phyloP scores from a whole-genome alignment of 2,888 invertebrate genomes.

The Linnaemya vulpina region DNA sequence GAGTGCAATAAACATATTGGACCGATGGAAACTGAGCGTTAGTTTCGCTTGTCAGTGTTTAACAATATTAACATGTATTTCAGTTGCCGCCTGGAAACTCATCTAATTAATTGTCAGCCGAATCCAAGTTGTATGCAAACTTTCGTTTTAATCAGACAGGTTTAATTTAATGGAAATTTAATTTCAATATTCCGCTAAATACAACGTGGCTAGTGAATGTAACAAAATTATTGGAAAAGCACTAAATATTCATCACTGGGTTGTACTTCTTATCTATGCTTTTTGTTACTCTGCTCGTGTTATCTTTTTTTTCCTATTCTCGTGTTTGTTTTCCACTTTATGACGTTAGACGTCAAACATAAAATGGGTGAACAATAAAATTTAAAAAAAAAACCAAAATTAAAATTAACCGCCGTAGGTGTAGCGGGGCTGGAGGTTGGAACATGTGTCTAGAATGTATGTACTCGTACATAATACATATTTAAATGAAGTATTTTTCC shows the following conservation, averaged over 20 bases:
- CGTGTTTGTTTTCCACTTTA: slow-evolving; percentile 28
- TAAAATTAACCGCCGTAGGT: not conserved
- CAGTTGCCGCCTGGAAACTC: no score
- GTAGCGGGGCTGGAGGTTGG: not conserved
- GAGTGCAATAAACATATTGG: no score
- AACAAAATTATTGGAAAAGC: not conserved
- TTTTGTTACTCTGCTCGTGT: slow-evolving; percentile 1
- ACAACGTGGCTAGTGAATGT: no score
- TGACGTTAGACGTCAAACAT: slow-evolving; percentile 58
- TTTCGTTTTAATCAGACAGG: no score
- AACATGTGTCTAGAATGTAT: slow-evolving; percentile 15
- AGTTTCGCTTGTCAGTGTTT: no score
- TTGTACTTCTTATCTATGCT: slow-evolving; percentile 15
- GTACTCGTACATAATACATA: not conserved
- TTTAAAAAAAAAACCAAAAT: slow-evolving; percentile 37
- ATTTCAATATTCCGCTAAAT: no score
- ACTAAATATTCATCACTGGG: slow-evolving; percentile 4
- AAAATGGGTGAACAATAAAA: slow-evolving; percentile 43
- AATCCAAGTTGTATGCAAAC: no score
- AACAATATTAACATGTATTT: no score
- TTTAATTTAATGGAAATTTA: no score
- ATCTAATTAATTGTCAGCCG: no score
- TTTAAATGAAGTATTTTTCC: slow-evolving; percentile 21
- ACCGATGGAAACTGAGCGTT: no score
- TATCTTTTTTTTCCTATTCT: slow-evolving; percentile 2